Conservation (phyloP, 2,888 invertebrate genomes). For the Dicranocentrus wangi region DNA sequence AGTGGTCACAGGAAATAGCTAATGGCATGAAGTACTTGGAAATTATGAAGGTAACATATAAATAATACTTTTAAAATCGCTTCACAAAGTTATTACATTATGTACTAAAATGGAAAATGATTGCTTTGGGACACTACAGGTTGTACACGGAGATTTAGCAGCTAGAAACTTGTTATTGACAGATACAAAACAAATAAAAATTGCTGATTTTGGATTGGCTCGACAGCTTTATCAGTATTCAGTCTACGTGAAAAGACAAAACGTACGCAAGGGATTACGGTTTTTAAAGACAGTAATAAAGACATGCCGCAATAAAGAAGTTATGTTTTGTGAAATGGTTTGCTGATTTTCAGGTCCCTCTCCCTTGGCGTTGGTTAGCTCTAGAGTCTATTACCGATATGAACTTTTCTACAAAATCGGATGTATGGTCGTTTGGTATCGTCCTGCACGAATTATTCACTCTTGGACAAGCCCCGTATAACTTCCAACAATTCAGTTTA, state of each 20-base stretch:
- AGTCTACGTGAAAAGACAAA: constrained; percentile 60
- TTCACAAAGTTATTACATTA: too few species aligned
- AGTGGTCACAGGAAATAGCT: constrained; percentile 50
- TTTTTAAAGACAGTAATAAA: too few species aligned
- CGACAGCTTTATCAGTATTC: constrained; percentile 64
- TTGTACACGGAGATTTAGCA: constrained; percentile 58
- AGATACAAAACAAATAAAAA: constrained; percentile 45
- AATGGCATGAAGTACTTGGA: constrained; percentile 58
- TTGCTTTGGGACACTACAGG: too few species aligned
- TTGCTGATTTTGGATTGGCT: constrained; percentile 60
- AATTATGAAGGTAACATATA: constrained; percentile 43
- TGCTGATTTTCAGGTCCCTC: constrained; percentile 35
- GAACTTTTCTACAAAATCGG: constrained; percentile 61
- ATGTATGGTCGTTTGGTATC: constrained; percentile 57
- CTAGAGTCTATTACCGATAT: constrained; percentile 58
- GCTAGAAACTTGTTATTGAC: constrained; percentile 56
- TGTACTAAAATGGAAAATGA: too few species aligned
- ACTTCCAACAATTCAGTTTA: constrained; percentile 34
- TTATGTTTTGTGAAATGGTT: background rate
- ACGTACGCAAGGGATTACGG: constrained; percentile 37
- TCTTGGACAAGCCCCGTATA: constrained; percentile 47
- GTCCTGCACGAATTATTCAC: constrained; percentile 59
- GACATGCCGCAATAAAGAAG: too few species aligned
- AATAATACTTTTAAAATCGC: too few species aligned
- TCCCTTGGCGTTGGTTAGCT: constrained; percentile 60